Evolutionary conservation across 2,888 invertebrate species (phyloP).

Genomic region (Phaedon cochleariae): DNA sequence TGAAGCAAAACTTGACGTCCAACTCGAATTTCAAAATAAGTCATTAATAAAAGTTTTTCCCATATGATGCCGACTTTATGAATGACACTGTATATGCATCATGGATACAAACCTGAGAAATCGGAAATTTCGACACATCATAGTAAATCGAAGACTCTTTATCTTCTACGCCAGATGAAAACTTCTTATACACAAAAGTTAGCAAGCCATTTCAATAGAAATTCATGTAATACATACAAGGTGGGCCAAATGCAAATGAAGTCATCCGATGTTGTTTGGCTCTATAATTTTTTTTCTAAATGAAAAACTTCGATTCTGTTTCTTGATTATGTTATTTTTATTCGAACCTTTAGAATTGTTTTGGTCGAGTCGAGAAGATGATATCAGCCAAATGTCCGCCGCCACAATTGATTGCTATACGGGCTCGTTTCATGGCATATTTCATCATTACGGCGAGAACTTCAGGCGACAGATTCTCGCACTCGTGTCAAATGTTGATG

Average conservation of each 20-base stretch:
- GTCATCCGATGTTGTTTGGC: neutral
- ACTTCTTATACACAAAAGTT: too few relatives aligned
- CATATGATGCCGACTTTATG: too few relatives aligned
- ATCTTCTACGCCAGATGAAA: too few relatives aligned
- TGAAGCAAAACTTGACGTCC: too few relatives aligned
- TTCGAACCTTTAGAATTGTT: neutral
- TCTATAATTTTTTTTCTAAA: neutral
- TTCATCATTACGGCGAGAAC: conserved; percentile 35
- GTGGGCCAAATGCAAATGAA: neutral
- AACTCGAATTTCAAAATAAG: too few relatives aligned
- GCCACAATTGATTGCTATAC: conserved; percentile 39
- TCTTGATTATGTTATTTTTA: conserved; percentile 27
- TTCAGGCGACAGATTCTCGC: conserved; percentile 40
- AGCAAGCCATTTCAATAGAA: too few relatives aligned
- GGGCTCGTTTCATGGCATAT: conserved; percentile 33
- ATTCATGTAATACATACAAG: neutral
- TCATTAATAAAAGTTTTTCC: too few relatives aligned
- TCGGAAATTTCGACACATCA: too few relatives aligned
- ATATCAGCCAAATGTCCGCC: conserved; percentile 24
- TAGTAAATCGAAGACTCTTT: too few relatives aligned
- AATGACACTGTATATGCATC: too few relatives aligned
- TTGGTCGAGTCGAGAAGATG: conserved; percentile 19
- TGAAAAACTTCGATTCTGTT: conserved; percentile 31
- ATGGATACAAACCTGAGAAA: too few relatives aligned
- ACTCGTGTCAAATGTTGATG: conserved; percentile 30